Percentiles rank a stretch among this genome's conserved stretches.
phyloP scores from a whole-genome alignment of 2,113 vertebrate species.

The Cygnus buccinator region DNA sequence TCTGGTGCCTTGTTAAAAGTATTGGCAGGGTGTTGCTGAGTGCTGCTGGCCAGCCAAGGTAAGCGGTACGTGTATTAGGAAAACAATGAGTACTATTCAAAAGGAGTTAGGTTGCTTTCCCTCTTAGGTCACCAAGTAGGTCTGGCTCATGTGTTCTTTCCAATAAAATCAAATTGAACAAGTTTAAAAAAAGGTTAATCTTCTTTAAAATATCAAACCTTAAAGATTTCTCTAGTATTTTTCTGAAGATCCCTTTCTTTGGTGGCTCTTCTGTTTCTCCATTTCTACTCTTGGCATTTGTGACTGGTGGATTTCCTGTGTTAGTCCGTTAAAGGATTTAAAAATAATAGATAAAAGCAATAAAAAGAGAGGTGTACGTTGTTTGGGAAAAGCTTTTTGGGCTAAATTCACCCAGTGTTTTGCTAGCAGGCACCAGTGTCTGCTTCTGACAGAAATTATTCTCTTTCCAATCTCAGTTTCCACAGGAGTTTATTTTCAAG shows the following conservation, averaged over 20 bases:
- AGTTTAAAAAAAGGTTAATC: not conserved
- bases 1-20: not conserved
- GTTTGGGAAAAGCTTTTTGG: not conserved
- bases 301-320: not conserved
- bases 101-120: not conserved
- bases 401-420: not conserved
- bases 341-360: not conserved
- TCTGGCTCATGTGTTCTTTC: not conserved
- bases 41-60: not conserved
- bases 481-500: not conserved
- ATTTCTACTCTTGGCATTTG: not conserved
- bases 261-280: not conserved
- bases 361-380: not conserved
- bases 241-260: not conserved
- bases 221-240: not conserved
- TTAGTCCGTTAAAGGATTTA: not conserved
- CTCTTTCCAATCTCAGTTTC: not conserved
- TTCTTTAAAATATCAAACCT: constrained; percentile 10
- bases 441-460: not conserved
- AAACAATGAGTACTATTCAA: constrained; percentile 6
- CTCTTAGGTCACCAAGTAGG: not conserved
- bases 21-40: not conserved
- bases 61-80: not conserved
- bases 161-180: constrained; percentile 21
- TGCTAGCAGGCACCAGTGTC: not conserved